Evolutionary conservation across 2,888 invertebrate genomes (phyloP), one percentile per base, ranked within the genome.

Genomic region (Lottia gigantea): DNA sequence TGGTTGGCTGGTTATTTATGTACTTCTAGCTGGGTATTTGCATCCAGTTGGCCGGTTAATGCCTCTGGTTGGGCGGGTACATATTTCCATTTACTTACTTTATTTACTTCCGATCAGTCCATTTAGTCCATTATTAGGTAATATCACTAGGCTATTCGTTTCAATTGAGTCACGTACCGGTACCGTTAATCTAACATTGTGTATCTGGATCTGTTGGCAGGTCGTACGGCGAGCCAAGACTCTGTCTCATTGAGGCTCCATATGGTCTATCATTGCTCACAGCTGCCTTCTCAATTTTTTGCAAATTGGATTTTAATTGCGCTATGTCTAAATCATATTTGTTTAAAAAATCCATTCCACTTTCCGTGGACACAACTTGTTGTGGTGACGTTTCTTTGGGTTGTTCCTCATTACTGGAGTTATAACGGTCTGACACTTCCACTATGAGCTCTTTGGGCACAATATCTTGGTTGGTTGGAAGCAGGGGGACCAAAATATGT

Each of bases 401-500:
- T 45, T 25, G 25, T 49, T 71, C 67, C 2, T 46, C 40, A 46
- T 63, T 45, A 23, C 49, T 26, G 65, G 63, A 46, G 46, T 66
- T 66, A 23, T 61, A 64, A 15, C 65, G 55, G 8, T 69, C 65
- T 16, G 69, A 64, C 16, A 61, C 45, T 12, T 70, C 71, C 4
- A 77, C 67, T 2, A 69, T 65, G 19, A 61, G 73, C 45, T 80
- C 74, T n/a, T 78, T 76, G 19, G 79, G 76, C n/a, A 82, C 65
- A 40, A 76, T 63, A 40, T 76, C 73, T 64, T 77, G 77, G 66
- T 83, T 83, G 8, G 83, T 80, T n/a, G 72, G 72, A 11, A 82
- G 78, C 15, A 85, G 71, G 4, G 97, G 97, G 87, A 97, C 95
- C 87, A 96, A 91, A 82, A 97, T 91, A 90, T 92, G 93, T 88